These are phyloP conservation scores for Ctenochaetus hawaiiensis DNA, from an alignment of 2,797 vertebrate genomes.

Conservation along the genomic window DNA sequence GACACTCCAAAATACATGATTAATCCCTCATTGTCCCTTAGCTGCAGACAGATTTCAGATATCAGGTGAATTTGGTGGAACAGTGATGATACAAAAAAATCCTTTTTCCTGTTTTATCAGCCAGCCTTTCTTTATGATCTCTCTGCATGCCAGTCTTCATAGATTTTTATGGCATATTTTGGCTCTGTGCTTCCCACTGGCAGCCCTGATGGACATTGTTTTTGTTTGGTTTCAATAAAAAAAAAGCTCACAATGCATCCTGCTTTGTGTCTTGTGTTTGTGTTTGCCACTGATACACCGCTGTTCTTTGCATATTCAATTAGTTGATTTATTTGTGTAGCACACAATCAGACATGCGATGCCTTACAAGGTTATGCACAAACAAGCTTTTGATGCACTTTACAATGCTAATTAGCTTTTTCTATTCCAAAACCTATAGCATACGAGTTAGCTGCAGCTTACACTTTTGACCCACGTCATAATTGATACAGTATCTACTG, in stretches of 20 bases:
- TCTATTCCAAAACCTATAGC: slow-evolving; percentile 27
- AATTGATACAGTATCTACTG: slow-evolving; percentile 43
- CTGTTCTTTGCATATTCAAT: slow-evolving; percentile 79
- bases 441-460: slow-evolving; percentile 28
- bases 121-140: slow-evolving; percentile 5
- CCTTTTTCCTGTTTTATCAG: background rate
- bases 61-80: background rate
- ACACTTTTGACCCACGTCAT: slow-evolving; percentile 52
- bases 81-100: too few species aligned
- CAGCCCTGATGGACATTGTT: slow-evolving; percentile 47
- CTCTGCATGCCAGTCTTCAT: slow-evolving; percentile 1
- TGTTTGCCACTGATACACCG: slow-evolving; percentile 64
- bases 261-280: slow-evolving; percentile 66
- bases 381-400: slow-evolving; percentile 69
- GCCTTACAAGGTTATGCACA: slow-evolving; percentile 73
- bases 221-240: slow-evolving; percentile 58
- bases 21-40: slow-evolving; percentile 4
- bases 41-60: background rate
- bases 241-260: slow-evolving; percentile 39
- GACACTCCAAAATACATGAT: background rate
- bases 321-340: slow-evolving; percentile 76
- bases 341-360: slow-evolving; percentile 75
- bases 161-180: slow-evolving; percentile 22
- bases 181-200: slow-evolving; percentile 23
- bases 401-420: slow-evolving; percentile 75